Evolutionary conservation across 92 coral and sea anemone species (phyloP).

Genomic region (Umimayanthus chanpuru): DNA sequence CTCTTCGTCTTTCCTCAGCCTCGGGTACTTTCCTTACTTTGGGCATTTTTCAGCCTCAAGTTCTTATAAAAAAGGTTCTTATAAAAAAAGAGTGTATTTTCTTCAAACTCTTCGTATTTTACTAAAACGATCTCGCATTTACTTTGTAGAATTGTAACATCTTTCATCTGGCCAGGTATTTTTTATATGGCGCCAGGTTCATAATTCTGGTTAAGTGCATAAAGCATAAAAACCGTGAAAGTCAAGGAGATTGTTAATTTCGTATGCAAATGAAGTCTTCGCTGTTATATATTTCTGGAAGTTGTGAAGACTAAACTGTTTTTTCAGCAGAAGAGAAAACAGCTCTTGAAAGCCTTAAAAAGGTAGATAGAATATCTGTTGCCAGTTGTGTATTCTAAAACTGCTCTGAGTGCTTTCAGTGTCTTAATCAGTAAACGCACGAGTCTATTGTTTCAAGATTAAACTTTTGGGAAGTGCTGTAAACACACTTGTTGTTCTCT

Average conservation of each 20-base stretch:
- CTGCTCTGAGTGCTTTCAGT: not conserved
- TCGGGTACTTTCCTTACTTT: no score
- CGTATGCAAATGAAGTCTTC: slow-evolving; percentile 7
- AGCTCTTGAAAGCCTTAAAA: not conserved
- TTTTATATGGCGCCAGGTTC: not conserved
- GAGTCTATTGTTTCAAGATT: no score
- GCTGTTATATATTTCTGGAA: not conserved
- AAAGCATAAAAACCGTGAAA: not conserved
- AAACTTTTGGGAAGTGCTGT: not conserved
- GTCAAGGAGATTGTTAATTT: not conserved
- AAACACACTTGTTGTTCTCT: not conserved
- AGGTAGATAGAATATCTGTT: not conserved
- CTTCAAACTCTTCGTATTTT: no score
- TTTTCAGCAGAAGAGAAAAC: not conserved
- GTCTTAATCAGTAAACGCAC: not conserved
- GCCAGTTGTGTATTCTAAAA: not conserved
- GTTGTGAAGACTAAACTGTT: not conserved
- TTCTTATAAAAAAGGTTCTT: no score
- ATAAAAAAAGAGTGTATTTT: no score
- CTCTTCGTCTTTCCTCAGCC: no score
- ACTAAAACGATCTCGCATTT: not conserved
- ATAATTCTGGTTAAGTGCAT: not conserved
- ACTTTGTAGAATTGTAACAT: not conserved
- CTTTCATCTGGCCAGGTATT: not conserved
- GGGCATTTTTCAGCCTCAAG: no score